Evolutionary conservation across 2,888 invertebrate species (phyloP), one percentile per base, ranked within the genome.

Genomic region (Zygogramma bicolorata): DNA sequence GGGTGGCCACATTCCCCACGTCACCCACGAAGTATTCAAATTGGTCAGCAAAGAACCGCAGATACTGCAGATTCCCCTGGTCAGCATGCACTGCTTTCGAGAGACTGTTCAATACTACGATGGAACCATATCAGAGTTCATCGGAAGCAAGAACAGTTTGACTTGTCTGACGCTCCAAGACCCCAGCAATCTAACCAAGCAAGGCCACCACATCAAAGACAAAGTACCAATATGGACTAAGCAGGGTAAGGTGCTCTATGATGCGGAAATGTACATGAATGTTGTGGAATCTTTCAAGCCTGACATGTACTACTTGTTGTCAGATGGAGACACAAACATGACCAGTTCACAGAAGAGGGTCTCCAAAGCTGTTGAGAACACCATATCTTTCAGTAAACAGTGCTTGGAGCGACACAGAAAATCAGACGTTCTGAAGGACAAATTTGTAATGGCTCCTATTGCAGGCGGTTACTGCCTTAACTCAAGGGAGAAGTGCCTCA

Each of bases 1-100:
- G 89, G 92, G 93, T 79, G 97, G 95, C 58, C 93, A 94, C 86
- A 91, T 96, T 60, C 95, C 96, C 0, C 93, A 96, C 86, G 86
- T 97, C 22, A 94, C 94, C 0, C 90, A 92, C 75, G 95, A 95
- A 87, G 93, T 94, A 0, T 89, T 95, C 65, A 88, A 91, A 77
- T 89, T 91, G 85, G 88, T 95, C 5, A 91, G 91, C 57, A 81
- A 87, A 20, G 90, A 89, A 7, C 89, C 90, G 0, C 91, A 92
- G 71, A 86, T 94, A 0, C 85, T 96, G 20, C 93, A 94, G 85
- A 89, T 95, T 71, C 93, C 95, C 0, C 83, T 97, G 29, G 90
- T 92, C 13, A 92, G 91, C 72, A 92, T 93, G 57, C 86, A 92
- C 38, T 90, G 76, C 57, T 80, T 78, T 70, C 79, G 90, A 78